phyloP scores from a whole-genome alignment of 2,888 invertebrate species.

The Troides helena region DNA sequence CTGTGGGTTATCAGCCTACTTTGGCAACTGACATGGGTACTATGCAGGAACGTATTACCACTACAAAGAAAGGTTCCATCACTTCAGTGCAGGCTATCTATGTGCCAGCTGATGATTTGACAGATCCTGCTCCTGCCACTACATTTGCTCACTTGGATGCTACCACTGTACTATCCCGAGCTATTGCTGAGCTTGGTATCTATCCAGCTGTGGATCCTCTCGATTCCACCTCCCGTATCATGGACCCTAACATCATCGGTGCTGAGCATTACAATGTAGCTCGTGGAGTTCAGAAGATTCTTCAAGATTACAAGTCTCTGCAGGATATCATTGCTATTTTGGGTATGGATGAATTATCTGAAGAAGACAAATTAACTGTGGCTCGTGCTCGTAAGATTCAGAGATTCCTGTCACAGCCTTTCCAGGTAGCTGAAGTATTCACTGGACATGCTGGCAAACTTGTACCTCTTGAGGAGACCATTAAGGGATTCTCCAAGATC shows the following conservation, averaged over 20 bases:
- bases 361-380: constrained; percentile 96
- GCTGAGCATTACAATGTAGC: constrained; percentile 93
- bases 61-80: constrained; percentile 94
- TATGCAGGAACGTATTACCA: constrained; percentile 98
- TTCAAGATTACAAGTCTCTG: constrained; percentile 89
- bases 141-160: constrained; percentile 98
- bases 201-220: constrained; percentile 97
- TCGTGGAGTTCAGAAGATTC: constrained; percentile 94
- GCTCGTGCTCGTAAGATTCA: constrained; percentile 94
- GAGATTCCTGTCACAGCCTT: constrained; percentile 81
- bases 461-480: constrained; percentile 92
- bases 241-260: constrained; percentile 96
- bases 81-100: constrained; percentile 97
- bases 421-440: constrained; percentile 96
- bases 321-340: constrained; percentile 95
- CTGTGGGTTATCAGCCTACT: constrained; percentile 98
- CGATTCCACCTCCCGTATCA: constrained; percentile 96
- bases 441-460: constrained; percentile 94
- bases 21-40: constrained; percentile 98
- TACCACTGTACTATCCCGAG: constrained; percentile 95
- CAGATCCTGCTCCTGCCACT: constrained; percentile 97
- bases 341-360: constrained; percentile 92
- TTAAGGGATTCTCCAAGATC: constrained; percentile 93
- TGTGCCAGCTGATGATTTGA: constrained; percentile 97
- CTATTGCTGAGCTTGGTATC: constrained; percentile 95